A percentile compares a stretch with the other conserved stretches of the same genome.
phyloP scores from a whole-genome alignment of 53 echinoderm and acorn worm genomes.

The Echinometra lucunter region DNA sequence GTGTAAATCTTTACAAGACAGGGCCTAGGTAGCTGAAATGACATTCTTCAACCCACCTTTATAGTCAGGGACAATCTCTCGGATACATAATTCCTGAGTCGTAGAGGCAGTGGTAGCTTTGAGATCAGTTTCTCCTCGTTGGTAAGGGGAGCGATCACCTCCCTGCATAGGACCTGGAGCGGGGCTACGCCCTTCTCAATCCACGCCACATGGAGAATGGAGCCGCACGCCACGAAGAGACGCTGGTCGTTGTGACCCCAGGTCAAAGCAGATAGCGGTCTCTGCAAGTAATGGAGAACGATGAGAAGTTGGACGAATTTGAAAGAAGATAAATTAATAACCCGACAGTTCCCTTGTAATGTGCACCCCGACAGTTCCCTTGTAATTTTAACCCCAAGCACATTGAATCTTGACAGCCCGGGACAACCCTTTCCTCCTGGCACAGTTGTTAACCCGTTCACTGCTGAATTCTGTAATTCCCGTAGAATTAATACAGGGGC shows the following conservation, averaged over 20 bases:
- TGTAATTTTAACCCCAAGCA: too few species aligned
- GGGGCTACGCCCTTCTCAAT: constrained; percentile 95
- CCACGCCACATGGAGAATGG: constrained; percentile 97
- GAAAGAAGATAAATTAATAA: background rate
- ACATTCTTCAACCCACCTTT: constrained; percentile 76
- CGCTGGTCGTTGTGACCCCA: constrained; percentile 99
- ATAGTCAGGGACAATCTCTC: constrained; percentile 87
- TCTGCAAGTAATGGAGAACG: constrained; percentile 65
- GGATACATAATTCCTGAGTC: constrained; percentile 82
- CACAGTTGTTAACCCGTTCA: too few species aligned
- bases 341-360: background rate
- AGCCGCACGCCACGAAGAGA: constrained; percentile 97
- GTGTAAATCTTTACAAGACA: too few species aligned
- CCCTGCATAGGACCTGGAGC: constrained; percentile 96
- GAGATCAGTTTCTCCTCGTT: constrained; percentile 84
- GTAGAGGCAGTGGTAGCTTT: constrained; percentile 86
- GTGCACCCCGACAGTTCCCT: too few species aligned
- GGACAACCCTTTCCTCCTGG: too few species aligned
- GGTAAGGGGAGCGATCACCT: constrained; percentile 83
- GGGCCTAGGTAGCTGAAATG: background rate
- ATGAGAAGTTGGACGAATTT: background rate
- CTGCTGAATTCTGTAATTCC: too few species aligned
- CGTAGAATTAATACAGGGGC: too few species aligned
- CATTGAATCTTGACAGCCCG: too few species aligned
- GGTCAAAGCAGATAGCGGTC: constrained; percentile 90